Base-by-base conservation (phyloP, 2,797 vertebrate genomes). In the Odontamblyopus lacepedii region DNA sequence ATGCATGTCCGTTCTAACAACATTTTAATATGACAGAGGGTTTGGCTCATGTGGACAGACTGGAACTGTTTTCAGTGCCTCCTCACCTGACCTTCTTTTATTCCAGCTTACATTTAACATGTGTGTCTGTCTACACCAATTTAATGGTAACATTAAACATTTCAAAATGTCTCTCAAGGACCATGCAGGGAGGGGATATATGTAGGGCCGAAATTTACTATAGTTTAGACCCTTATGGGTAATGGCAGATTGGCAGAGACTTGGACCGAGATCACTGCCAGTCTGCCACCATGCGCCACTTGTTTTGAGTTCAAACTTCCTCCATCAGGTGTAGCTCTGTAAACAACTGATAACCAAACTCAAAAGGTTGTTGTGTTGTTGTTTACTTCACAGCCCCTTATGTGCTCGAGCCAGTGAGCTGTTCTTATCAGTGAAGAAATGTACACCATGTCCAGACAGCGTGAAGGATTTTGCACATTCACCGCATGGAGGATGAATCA, bases 391-490 rank as follows among this genome's bases (percentile, higher is more conserved):
- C 18, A 80, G 85, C 82, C 85, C 59, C 63, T 82, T 78, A 74
- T 48, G 69, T 77, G 80, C 81, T 91, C 86, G 92, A 88, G 87
- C 73, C 85, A 79, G 83, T 44, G 81, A 88, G 90, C 92, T 94
- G 93, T 92, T 91, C 27, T 84, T 85, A 92, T 93, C 92, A 84
- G 87, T 59, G 67, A 77, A 85, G 87, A 93, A 92, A 93, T 93
- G 91, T 92, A 93, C 89, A 92, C 91, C 78, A 92, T 87, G 83
- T 86, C 83, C 91, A 94, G 72, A 81, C 82, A 90, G 84, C 88
- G 55, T 92, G 90, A 92, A 85, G 67, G 83, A 75, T 82, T 68
- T 78, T 53, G 78, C 82, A 74, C 78, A 88, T 81, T 85, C 73
- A 81, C 51, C 59, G 67, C 41, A 69, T 80, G 78, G 80, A 84